Evolutionary conservation across 2,113 vertebrate species (phyloP).

Genomic region (Megaceryle torquata): DNA sequence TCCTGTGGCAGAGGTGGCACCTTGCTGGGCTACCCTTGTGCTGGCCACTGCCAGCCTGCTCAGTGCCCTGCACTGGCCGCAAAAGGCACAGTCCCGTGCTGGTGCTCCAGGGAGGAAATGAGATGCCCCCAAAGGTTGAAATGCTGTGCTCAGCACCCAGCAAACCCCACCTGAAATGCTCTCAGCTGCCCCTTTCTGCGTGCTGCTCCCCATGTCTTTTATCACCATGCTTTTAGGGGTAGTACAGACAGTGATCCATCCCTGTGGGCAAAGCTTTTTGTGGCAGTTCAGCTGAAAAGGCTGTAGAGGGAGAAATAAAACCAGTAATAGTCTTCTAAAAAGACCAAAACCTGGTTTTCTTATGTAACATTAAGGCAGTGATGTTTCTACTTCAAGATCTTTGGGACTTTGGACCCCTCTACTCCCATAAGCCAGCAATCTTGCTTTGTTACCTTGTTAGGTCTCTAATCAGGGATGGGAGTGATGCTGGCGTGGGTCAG

Average conservation of each 20-base stretch:
- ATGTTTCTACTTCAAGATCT: background rate
- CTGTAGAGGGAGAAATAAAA: background rate
- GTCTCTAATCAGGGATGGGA: background rate
- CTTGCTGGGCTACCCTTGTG: background rate
- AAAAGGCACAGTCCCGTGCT: background rate
- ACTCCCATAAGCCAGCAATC: background rate
- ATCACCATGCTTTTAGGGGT: background rate
- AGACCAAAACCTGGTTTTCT: background rate
- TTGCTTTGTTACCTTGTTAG: background rate
- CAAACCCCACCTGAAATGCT: background rate
- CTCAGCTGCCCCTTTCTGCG: background rate
- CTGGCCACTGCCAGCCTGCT: background rate
- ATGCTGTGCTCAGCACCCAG: background rate
- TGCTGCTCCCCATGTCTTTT: background rate
- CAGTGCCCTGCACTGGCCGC: background rate
- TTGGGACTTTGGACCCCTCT: background rate
- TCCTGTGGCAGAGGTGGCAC: background rate
- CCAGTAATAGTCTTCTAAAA: background rate
- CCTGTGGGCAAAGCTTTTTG: background rate
- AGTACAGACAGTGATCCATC: background rate
- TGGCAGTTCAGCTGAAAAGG: background rate
- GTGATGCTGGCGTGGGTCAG: background rate
- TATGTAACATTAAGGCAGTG: background rate
- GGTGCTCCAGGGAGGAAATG: background rate
- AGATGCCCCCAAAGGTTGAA: background rate